These are phyloP conservation scores for Drosophila neocordata DNA, from an alignment of 1,140 invertebrate species.

Conservation along the genomic window DNA sequence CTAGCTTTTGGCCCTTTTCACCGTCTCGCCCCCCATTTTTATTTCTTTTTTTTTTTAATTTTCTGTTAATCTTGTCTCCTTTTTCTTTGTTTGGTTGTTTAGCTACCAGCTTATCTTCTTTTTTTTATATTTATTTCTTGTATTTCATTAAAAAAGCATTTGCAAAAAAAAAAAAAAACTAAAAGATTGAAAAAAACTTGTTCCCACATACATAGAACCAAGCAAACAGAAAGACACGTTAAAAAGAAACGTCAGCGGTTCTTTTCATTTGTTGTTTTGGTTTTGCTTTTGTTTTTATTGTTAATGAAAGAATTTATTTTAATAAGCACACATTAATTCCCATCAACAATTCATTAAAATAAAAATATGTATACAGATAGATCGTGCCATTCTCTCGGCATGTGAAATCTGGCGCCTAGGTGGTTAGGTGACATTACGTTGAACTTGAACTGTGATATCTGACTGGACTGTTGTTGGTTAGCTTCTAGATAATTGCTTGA, in stretches of 20 bases:
- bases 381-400: conserved; percentile 33
- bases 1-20: conserved; percentile 20
- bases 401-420: conserved; percentile 26
- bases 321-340: conserved; percentile 78
- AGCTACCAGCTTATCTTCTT: conserved; percentile 65
- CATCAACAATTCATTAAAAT: conserved; percentile 76
- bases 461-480: neutral
- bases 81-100: conserved; percentile 46
- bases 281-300: conserved; percentile 41
- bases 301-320: conserved; percentile 78
- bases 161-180: conserved; percentile 53
- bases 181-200: conserved; percentile 58
- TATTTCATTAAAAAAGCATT: conserved; percentile 81
- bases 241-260: conserved; percentile 64
- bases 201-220: conserved; percentile 58
- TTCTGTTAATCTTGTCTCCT: conserved; percentile 16
- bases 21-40: neutral
- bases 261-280: conserved; percentile 29
- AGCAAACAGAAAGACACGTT: conserved; percentile 21
- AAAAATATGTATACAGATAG: conserved; percentile 26
- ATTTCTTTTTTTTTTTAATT: conserved; percentile 21
- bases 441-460: conserved; percentile 36
- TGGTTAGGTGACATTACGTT: conserved; percentile 44
- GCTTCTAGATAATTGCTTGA: conserved; percentile 47
- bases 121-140: neutral